Evolutionary conservation across 2,113 vertebrate species (phyloP).

Genomic region (Mustela lutreola): DNA sequence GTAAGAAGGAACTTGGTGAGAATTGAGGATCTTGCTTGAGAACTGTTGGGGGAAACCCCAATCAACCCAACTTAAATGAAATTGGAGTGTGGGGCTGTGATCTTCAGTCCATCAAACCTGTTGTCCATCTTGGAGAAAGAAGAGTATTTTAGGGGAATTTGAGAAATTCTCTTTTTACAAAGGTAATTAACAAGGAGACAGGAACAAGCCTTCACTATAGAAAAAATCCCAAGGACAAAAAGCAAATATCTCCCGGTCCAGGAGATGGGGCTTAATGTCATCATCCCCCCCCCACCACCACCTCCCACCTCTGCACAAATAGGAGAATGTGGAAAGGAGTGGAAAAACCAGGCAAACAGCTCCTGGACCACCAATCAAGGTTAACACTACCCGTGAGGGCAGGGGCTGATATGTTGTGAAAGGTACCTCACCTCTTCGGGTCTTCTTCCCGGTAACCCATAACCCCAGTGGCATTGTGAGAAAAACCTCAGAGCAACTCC

Average conservation of each 20-base stretch:
- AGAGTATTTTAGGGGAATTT: neutral
- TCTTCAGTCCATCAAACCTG: no score
- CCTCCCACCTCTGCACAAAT: neutral
- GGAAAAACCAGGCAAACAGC: no score
- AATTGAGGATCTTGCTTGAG: neutral
- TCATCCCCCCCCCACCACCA: no score
- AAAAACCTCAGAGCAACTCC: neutral
- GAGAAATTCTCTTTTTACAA: neutral
- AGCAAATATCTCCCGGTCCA: neutral
- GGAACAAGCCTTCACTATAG: neutral
- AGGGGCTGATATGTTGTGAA: neutral
- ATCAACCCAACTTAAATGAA: neutral
- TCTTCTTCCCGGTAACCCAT: neutral
- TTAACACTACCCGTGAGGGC: rapidly evolving
- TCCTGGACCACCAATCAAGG: neutral
- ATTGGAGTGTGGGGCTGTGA: rapidly evolving
- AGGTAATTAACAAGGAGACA: neutral
- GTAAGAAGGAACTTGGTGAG: neutral
- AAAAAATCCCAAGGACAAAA: neutral
- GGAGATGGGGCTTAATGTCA: neutral
- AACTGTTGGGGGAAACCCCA: neutral
- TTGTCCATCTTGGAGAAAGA: neutral
- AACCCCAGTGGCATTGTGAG: neutral
- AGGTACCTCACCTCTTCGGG: no score
- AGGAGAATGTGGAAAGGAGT: neutral